Percentiles rank a stretch among this genome's conserved stretches.
Evolutionary conservation across 1,140 invertebrate genomes (phyloP).

Genomic region (Ericerus pela): DNA sequence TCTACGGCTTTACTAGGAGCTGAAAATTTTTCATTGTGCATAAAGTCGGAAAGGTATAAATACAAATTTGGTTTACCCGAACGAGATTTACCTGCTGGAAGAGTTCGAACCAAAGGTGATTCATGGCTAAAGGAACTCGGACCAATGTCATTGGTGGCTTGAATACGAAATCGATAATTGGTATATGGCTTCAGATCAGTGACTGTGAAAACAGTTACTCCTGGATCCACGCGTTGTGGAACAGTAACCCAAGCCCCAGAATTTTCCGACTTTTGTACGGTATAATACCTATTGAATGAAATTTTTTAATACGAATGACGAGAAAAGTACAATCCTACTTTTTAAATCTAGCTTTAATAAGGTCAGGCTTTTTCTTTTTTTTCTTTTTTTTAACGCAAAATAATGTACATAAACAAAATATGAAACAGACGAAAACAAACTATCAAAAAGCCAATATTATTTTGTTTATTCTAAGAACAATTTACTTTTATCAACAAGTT

Average conservation of each 20-base stretch:
- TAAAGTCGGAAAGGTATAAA: neutral
- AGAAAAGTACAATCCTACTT: neutral
- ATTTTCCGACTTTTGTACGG: constrained; percentile 73
- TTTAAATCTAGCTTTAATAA: no score
- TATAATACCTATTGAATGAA: constrained; percentile 57
- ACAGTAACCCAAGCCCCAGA: constrained; percentile 64
- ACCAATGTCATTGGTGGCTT: constrained; percentile 92
- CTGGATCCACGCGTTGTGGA: constrained; percentile 66
- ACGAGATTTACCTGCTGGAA: constrained; percentile 51
- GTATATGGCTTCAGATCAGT: constrained; percentile 75
- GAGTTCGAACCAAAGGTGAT: constrained; percentile 71
- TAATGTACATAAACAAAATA: neutral
- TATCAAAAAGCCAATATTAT: no score
- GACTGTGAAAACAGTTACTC: constrained; percentile 66
- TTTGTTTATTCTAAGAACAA: no score
- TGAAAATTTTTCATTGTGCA: constrained; percentile 25
- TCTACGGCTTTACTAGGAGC: constrained; percentile 73
- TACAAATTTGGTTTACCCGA: neutral
- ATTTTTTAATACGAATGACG: neutral
- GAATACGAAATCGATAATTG: constrained; percentile 80
- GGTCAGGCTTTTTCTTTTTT: no score
- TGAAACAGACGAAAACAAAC: no score
- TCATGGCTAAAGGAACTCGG: constrained; percentile 79
- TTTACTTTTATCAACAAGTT: no score
- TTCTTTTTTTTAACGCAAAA: no score